Conservation (phyloP, 2,113 vertebrate genomes). For the Prochilodus magdalenae region DNA sequence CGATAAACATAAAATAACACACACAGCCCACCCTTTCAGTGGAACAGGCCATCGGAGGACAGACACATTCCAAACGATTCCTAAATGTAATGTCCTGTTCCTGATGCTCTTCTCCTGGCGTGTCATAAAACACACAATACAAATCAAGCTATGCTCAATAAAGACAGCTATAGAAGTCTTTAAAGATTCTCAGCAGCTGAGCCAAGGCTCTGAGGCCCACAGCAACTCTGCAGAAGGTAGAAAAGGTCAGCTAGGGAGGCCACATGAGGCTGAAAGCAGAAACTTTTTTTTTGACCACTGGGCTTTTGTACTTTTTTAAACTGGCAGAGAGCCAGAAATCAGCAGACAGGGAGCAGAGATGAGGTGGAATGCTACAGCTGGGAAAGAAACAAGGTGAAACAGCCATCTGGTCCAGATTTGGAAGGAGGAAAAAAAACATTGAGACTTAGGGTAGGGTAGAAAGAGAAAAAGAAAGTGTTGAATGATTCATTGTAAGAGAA, state of each 20-base stretch:
- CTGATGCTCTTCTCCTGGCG: constrained; percentile 67
- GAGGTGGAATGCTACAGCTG: constrained; percentile 10
- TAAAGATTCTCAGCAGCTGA: constrained; percentile 31
- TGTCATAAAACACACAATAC: constrained; percentile 58
- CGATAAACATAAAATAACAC: not conserved
- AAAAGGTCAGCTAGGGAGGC: constrained; percentile 8
- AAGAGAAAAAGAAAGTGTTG: not conserved
- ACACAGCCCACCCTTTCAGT: not conserved
- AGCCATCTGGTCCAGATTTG: constrained; percentile 43
- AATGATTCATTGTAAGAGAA: constrained; percentile 25
- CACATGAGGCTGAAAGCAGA: constrained; percentile 3
- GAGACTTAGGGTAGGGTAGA: not conserved
- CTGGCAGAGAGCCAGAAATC: constrained; percentile 27
- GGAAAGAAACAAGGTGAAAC: constrained; percentile 24
- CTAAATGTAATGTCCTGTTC: constrained; percentile 62
- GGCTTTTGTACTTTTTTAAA: not conserved
- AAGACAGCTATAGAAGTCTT: constrained; percentile 43
- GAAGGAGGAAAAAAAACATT: not conserved
- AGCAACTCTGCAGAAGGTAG: constrained; percentile 2
- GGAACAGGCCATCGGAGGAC: not conserved
- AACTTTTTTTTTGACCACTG: not conserved
- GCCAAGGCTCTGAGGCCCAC: not conserved
- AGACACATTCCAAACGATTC: constrained; percentile 62
- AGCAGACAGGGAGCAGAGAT: constrained; percentile 27
- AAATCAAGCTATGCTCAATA: constrained; percentile 40